These are phyloP conservation scores for Ylistrum balloti DNA, from an alignment of 1,140 invertebrate genomes.

Conservation along the genomic window DNA sequence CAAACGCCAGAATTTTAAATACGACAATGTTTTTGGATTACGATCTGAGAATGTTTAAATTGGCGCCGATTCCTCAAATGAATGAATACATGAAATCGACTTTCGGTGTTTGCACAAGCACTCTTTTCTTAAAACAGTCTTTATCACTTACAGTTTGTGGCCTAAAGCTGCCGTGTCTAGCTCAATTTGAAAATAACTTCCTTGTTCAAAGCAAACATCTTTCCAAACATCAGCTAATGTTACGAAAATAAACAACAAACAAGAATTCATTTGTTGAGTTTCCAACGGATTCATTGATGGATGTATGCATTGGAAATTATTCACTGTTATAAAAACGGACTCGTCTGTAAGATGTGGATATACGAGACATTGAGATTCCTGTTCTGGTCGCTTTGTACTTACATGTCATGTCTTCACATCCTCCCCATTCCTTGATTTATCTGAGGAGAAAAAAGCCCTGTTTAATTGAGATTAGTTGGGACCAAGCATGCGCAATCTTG, in stretches of 20 bases:
- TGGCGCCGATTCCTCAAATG: constrained; percentile 9
- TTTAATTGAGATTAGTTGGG: constrained; percentile 4
- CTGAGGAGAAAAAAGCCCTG: background rate
- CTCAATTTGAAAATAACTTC: constrained; percentile 6
- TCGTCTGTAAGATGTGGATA: background rate
- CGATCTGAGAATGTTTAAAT: constrained; percentile 35
- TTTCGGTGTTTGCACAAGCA: background rate
- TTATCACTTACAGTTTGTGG: background rate
- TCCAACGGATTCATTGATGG: background rate
- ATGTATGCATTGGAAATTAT: background rate
- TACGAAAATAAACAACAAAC: constrained; percentile 14
- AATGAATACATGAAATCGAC: constrained; percentile 18
- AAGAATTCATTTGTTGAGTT: background rate
- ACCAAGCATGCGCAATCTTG: background rate
- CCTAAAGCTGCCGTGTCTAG: background rate
- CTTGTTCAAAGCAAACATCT: constrained; percentile 2
- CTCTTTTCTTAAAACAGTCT: background rate
- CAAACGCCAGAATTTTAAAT: background rate
- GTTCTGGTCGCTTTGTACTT: background rate
- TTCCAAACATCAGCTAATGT: background rate
- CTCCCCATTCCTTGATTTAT: background rate
- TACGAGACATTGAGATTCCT: background rate
- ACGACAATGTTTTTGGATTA: background rate
- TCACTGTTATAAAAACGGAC: background rate
- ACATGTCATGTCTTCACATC: background rate